These are phyloP conservation scores for Daubentonia madagascariensis DNA, from an alignment of 2,113 vertebrate species.

Conservation along the genomic window DNA sequence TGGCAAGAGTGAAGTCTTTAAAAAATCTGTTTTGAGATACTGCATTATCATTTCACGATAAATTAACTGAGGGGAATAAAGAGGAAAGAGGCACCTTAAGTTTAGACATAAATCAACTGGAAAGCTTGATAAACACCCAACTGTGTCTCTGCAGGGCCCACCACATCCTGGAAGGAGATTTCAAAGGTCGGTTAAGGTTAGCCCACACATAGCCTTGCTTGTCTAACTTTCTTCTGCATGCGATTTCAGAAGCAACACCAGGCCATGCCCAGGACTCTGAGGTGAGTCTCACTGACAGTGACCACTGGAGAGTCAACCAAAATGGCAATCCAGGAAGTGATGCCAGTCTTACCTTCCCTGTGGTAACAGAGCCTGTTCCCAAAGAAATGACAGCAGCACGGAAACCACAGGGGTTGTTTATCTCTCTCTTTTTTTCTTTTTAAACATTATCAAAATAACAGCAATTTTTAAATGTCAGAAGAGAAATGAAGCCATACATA, in stretches of 20 bases:
- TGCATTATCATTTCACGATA: neutral
- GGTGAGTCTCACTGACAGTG: neutral
- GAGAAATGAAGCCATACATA: neutral
- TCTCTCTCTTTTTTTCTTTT: neutral
- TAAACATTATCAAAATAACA: conserved; percentile 24
- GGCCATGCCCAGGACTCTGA: neutral
- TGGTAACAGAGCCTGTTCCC: neutral
- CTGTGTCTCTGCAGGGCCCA: neutral
- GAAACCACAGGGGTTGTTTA: neutral
- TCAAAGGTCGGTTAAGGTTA: neutral
- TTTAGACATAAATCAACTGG: neutral
- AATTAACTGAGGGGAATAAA: neutral
- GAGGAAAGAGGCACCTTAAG: neutral
- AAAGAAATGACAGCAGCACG: neutral
- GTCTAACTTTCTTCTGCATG: neutral
- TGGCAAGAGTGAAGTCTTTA: neutral
- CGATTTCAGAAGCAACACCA: neutral
- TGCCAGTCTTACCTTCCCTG: neutral
- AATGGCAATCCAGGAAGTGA: neutral
- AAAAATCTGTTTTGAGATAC: neutral
- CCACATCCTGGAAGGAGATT: neutral
- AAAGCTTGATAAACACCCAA: neutral
- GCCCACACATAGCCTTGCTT: neutral
- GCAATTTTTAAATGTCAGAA: conserved; percentile 41
- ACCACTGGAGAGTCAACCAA: neutral